Conservation (phyloP, 2,797 vertebrate genomes). For the Siniperca obscura region DNA sequence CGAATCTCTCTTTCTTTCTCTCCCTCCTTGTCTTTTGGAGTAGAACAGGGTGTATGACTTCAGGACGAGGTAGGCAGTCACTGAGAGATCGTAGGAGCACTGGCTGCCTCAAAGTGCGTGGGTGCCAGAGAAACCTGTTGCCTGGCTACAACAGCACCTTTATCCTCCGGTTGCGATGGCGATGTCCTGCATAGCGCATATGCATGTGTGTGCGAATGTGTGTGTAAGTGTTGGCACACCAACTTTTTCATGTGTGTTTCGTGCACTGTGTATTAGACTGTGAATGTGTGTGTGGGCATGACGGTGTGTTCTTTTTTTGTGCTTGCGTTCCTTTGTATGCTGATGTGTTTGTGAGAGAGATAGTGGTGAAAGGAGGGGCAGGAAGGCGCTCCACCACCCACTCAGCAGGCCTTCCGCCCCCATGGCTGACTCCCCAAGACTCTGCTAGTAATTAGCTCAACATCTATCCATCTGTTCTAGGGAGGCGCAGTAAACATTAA, state of each 20-base stretch:
- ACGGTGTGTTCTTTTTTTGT: constrained; percentile 8
- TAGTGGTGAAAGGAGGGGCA: constrained; percentile 61
- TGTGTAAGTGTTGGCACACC: constrained; percentile 32
- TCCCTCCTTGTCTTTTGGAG: constrained; percentile 64
- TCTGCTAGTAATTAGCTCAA: constrained; percentile 82
- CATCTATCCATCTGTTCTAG: constrained; percentile 84
- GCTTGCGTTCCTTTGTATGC: constrained; percentile 41
- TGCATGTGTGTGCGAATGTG: constrained; percentile 35
- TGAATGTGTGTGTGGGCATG: constrained; percentile 1
- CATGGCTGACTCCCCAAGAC: constrained; percentile 83
- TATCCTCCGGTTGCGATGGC: constrained; percentile 81
- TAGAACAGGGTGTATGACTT: constrained; percentile 78
- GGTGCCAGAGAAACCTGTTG: constrained; percentile 84
- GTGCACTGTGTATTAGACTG: constrained; percentile 4
- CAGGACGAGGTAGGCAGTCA: constrained; percentile 78
- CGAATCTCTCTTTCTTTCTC: constrained; percentile 40
- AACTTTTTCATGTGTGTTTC: constrained; percentile 34
- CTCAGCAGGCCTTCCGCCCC: constrained; percentile 82
- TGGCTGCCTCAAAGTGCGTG: constrained; percentile 77
- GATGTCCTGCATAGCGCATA: constrained; percentile 72
- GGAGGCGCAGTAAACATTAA: constrained; percentile 81
- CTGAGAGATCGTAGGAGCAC: constrained; percentile 71
- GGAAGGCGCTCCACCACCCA: constrained; percentile 76
- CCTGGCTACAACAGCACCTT: constrained; percentile 85
- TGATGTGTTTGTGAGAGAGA: constrained; percentile 34